These are phyloP conservation scores for Marmota monax DNA, from an alignment of 2,113 vertebrate species.

Conservation along the genomic window DNA sequence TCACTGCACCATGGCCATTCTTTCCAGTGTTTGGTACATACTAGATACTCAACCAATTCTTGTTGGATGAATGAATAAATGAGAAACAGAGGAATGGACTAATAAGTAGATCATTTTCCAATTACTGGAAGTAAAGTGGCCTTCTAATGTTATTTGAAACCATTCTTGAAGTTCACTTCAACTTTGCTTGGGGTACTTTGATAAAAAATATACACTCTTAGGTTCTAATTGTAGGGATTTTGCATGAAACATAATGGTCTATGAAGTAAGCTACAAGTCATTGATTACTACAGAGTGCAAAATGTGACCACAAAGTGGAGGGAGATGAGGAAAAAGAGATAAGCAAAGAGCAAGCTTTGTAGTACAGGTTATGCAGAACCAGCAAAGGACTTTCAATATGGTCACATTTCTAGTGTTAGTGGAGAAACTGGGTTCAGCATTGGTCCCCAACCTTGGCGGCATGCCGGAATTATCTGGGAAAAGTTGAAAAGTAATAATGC, in stretches of 20 bases:
- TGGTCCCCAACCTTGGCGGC: background rate
- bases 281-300: background rate
- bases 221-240: constrained; percentile 29
- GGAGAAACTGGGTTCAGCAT: background rate
- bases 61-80: background rate
- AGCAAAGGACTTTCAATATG: background rate
- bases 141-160: background rate
- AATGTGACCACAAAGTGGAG: background rate
- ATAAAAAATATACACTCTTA: constrained; percentile 8
- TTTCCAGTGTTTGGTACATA: background rate
- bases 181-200: background rate
- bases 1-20: background rate
- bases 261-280: background rate
- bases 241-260: background rate
- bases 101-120: background rate
- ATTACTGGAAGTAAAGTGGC: background rate
- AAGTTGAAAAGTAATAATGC: background rate
- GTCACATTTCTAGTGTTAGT: background rate
- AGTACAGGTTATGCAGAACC: background rate
- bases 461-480: background rate
- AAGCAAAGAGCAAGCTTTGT: background rate
- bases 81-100: background rate
- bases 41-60: background rate
- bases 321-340: background rate
- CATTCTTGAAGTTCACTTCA: background rate